Evolutionary conservation across 2,888 invertebrate genomes (phyloP).

Genomic region (Cephus runcator): DNA sequence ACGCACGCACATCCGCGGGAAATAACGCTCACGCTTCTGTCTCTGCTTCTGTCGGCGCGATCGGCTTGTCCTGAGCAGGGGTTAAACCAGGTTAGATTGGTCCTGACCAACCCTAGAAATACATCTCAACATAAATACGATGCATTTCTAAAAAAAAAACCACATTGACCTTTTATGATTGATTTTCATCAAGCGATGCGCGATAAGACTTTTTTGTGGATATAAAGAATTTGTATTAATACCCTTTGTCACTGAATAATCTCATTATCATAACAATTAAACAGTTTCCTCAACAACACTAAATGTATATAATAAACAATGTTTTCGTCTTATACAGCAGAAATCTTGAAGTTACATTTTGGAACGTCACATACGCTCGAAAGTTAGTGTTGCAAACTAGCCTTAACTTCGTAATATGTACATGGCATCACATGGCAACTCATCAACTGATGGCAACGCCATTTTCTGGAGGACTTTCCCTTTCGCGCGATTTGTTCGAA

Average conservation of each 20-base stretch:
- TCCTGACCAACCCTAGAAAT: too few species aligned
- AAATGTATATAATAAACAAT: constrained; percentile 3
- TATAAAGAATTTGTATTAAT: too few species aligned
- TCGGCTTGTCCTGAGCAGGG: too few species aligned
- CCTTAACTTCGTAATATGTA: background rate
- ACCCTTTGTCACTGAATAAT: too few species aligned
- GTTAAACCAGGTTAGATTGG: too few species aligned
- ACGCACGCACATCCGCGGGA: background rate
- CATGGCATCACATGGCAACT: background rate
- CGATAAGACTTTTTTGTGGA: too few species aligned
- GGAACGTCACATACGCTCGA: background rate
- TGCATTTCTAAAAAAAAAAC: too few species aligned
- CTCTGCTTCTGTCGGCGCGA: too few species aligned
- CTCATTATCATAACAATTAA: too few species aligned
- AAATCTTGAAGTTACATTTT: background rate
- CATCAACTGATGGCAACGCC: background rate
- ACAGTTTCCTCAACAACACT: background rate
- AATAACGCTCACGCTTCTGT: background rate
- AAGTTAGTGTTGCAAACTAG: background rate
- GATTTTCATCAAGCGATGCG: too few species aligned
- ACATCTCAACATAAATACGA: too few species aligned
- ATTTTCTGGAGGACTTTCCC: background rate
- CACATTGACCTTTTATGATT: too few species aligned
- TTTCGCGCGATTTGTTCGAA: constrained; percentile 1
- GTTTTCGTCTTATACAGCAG: constrained; percentile 9